Percentiles rank a stretch among this genome's conserved stretches.
Evolutionary conservation across 1,140 invertebrate species (phyloP).

Genomic region (Homalodisca vitripennis): DNA sequence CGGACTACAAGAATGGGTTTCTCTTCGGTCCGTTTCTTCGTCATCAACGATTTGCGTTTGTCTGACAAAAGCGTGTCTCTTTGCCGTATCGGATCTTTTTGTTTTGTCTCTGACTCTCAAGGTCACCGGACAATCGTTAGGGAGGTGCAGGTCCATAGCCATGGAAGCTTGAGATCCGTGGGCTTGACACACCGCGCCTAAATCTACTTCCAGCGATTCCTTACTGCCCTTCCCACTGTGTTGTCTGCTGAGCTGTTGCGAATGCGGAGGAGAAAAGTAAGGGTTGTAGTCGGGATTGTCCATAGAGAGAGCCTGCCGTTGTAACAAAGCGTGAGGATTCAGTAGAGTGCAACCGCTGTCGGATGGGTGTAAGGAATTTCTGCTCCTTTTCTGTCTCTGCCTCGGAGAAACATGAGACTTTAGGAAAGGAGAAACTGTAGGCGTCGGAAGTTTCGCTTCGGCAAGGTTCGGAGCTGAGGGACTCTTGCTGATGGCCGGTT

Average conservation of each 20-base stretch:
- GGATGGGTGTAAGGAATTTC: conserved; percentile 37
- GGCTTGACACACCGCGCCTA: conserved; percentile 38
- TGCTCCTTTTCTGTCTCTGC: conserved; percentile 37
- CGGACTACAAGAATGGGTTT: conserved; percentile 36
- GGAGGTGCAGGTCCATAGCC: conserved; percentile 68
- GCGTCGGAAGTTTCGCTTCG: conserved; percentile 35
- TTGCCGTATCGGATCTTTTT: conserved; percentile 62
- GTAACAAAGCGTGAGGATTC: conserved; percentile 51
- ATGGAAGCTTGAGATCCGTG: conserved; percentile 66
- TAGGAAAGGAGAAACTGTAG: conserved; percentile 16
- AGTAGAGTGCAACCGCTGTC: conserved; percentile 53
- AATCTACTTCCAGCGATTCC: conserved; percentile 38
- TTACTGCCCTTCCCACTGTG: conserved; percentile 37
- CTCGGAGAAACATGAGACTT: conserved; percentile 51
- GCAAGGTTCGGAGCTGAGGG: conserved; percentile 56
- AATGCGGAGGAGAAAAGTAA: conserved; percentile 41
- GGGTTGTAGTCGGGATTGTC: conserved; percentile 51
- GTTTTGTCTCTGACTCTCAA: conserved; percentile 62
- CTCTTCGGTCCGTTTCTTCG: conserved; percentile 31
- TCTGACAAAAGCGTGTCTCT: conserved; percentile 68
- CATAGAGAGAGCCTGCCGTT: conserved; percentile 64
- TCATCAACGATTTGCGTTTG: conserved; percentile 66
- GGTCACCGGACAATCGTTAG: conserved; percentile 63
- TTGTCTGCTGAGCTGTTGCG: conserved; percentile 36
- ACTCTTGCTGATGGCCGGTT: conserved; percentile 49